Base-by-base conservation (phyloP, 2,797 vertebrate species). In the Pagetopsis macropterus region DNA sequence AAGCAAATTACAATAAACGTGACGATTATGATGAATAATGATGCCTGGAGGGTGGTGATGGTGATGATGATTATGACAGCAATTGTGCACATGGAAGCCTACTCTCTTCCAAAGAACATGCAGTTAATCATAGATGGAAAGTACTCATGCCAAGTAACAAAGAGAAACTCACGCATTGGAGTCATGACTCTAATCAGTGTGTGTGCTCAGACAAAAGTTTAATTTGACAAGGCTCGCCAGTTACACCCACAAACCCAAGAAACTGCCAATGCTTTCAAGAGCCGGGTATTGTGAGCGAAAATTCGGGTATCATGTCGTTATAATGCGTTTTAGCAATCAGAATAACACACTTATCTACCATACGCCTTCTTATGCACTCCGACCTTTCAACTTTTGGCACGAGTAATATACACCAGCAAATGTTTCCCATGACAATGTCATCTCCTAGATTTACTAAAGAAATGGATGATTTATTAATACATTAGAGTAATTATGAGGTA, bases 381-480 rank as follows among this genome's bases (percentile, higher is more conserved):
- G 82, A 91, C 84, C 89, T 92, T 91, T 90, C 78, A 85, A 80
- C 84, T 81, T 65, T 84, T 67, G 58, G 23, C 75, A n/a, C 19
- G 55, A 19, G 83, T 89, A 87, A 91, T 54, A 65, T 65, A 87
- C 66, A 89, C 81, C 80, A 59, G 37, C 65, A 64, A 80, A 84
- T 74, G 57, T 79, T 84, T 88, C 89, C 83, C 82, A 71, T 64
- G 86, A 76, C 78, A 78, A 66, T 44, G 66, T 66, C 81, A 78
- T 77, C 43, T 56, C 70, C 72, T 65, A 50, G 78, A 90, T 90
- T 88, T 88, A 81, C 83, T 65, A 88, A 89, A 87, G 76, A 88
- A 88, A 86, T 72, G 50, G 85, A 88, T 90, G 89, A 93, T 93
- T 93, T 90, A 93, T 91, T 92, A 88, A 92, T 91, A 89, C 86